Evolutionary conservation across 2,888 invertebrate genomes (phyloP).

Genomic region (Amphipyra tragopoginis): DNA sequence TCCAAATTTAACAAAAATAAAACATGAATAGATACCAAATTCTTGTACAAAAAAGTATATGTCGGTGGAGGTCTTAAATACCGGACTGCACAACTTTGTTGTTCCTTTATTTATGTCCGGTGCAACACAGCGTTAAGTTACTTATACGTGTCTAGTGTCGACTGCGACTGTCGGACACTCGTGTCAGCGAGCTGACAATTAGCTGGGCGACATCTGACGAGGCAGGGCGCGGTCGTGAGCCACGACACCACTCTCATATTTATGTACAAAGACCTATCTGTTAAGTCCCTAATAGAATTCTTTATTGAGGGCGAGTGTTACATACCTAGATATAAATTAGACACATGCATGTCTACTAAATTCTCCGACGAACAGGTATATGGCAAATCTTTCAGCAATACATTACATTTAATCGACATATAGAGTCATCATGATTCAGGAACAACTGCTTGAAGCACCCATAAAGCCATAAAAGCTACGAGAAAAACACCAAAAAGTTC

Average conservation of each 20-base stretch:
- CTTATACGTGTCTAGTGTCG: constrained; percentile 52
- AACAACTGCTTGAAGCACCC: constrained; percentile 63
- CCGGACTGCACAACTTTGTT: constrained; percentile 38
- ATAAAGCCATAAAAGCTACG: constrained; percentile 63
- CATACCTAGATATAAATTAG: neutral
- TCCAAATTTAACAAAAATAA: constrained; percentile 37
- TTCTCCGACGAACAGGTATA: constrained; percentile 40
- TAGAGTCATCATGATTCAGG: constrained; percentile 61
- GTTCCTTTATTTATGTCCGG: constrained; percentile 49
- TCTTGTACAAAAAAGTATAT: constrained; percentile 41
- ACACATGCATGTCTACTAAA: constrained; percentile 14
- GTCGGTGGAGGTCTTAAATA: constrained; percentile 42
- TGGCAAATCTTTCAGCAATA: constrained; percentile 48
- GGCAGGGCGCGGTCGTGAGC: constrained; percentile 63
- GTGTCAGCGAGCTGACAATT: constrained; percentile 65
- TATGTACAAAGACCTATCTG: constrained; percentile 42
- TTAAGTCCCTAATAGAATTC: constrained; percentile 39
- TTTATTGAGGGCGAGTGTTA: constrained; percentile 27
- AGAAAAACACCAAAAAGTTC: constrained; percentile 68
- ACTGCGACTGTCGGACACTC: constrained; percentile 50
- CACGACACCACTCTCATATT: constrained; percentile 59
- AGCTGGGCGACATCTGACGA: constrained; percentile 62
- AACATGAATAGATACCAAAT: constrained; percentile 35
- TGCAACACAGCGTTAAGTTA: constrained; percentile 45
- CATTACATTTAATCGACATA: constrained; percentile 59